Base-by-base conservation (phyloP, 2,797 vertebrate species). In the Odontamblyopus rebecca region DNA sequence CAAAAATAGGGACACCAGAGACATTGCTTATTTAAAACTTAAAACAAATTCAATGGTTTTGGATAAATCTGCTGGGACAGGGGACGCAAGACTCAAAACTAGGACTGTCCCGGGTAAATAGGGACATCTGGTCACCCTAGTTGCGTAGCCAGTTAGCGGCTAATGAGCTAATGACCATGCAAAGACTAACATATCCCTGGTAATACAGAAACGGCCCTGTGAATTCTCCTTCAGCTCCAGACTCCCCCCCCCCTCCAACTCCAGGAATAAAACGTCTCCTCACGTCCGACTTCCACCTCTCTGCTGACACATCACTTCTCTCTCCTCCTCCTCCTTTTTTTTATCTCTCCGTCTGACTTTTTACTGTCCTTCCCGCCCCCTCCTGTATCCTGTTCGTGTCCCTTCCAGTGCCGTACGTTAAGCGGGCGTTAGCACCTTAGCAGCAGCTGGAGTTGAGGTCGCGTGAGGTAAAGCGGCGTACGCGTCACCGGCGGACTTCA, bases 231-330 rank as follows among this genome's bases (percentile, higher is more conserved):
- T 13, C n/a, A 59, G 83, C 83, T 83, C 77, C 80, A 85, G 76
- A 89, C 80, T 74, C 77, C 76, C 85, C 62, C 85, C 62, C 38
- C 23, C 38, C 86, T 77, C 83, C 81, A 76, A 82, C 80, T 85
- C 81, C 82, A 75, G 86, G 73, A 85, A 78, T 72, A 80, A 83
- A 85, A 81, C 76, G 78, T 89, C 91, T 90, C 87, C 86, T 84
- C 87, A 80, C 80, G 80, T 89, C 88, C 80, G 65, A 85, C 87
- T 88, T 87, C 83, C 88, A 91, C 88, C 85, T 89, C 85, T 85
- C 79, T 92, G 91, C 92, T 92, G 92, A 92, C 90, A 85, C 89
- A 92, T 90, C 78, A 57, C 82, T 92, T 91, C 88, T 77, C 73
- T 61, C 67, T 41, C 30, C 72, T 81, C 73, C 73, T 70, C 30